Conservation (phyloP, 2,888 invertebrate species). For the Pinctada fucata region DNA sequence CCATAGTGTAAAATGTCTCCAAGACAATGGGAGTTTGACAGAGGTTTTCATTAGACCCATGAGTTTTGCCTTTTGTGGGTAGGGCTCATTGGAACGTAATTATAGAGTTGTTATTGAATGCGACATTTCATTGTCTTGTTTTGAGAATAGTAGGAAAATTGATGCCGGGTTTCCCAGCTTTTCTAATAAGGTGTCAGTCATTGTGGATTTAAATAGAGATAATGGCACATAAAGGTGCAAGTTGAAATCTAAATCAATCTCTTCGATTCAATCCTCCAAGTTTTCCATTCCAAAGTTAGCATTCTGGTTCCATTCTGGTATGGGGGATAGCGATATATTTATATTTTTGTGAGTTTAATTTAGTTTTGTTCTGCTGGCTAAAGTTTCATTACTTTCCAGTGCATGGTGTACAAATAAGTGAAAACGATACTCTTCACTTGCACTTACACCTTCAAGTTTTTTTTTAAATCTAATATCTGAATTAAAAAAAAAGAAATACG, state of each 20-base stretch:
- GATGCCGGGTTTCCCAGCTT: neutral
- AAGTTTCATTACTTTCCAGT: too few species aligned
- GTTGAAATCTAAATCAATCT: conserved; percentile 1
- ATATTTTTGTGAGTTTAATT: too few species aligned
- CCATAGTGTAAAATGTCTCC: neutral
- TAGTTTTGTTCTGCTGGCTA: too few species aligned
- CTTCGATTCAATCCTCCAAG: neutral
- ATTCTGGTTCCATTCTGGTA: too few species aligned
- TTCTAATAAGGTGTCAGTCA: conserved; percentile 3
- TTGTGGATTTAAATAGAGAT: neutral
- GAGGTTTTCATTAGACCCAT: neutral
- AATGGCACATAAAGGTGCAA: conserved; percentile 1
- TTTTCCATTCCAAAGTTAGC: too few species aligned
- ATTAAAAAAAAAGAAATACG: too few species aligned
- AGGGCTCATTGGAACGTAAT: neutral
- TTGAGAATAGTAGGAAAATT: neutral
- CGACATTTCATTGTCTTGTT: conserved; percentile 3
- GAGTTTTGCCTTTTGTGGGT: neutral
- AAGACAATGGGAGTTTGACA: neutral
- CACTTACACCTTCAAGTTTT: too few species aligned
- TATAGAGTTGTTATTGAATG: neutral
- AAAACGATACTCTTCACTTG: too few species aligned
- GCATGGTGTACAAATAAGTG: too few species aligned
- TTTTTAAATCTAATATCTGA: too few species aligned
- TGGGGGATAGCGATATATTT: too few species aligned